These are phyloP conservation scores for Drosophila formosana DNA, from an alignment of 2,888 invertebrate species.

Conservation along the genomic window DNA sequence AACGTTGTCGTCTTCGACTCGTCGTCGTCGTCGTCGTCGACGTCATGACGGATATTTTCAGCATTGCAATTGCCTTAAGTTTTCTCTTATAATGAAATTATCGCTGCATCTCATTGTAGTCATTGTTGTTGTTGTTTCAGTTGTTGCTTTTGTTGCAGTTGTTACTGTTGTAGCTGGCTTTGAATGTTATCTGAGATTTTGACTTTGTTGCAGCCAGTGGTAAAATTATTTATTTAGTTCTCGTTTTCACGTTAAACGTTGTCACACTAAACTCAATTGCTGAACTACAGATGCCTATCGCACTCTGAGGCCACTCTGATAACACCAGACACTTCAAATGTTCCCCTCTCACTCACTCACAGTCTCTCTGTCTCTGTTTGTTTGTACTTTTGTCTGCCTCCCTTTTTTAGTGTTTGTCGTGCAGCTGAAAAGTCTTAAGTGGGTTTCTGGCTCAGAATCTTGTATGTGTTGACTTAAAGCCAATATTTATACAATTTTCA, in stretches of 20 bases:
- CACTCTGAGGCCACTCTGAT: constrained; percentile 48
- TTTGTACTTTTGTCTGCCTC: background rate
- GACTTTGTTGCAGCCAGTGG: constrained; percentile 42
- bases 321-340: constrained; percentile 40
- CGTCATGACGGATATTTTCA: constrained; percentile 61
- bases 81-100: constrained; percentile 80
- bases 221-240: constrained; percentile 79
- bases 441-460: constrained; percentile 71
- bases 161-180: constrained; percentile 17
- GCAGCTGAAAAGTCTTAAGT: constrained; percentile 61
- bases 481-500: constrained; percentile 76
- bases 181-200: constrained; percentile 55
- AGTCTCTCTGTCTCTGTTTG: background rate
- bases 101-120: constrained; percentile 75
- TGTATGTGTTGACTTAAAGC: constrained; percentile 28
- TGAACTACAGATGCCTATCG: constrained; percentile 58
- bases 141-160: background rate
- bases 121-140: constrained; percentile 30
- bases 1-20: constrained; percentile 33
- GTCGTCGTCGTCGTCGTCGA: constrained; percentile 17
- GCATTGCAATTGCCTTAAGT: constrained; percentile 66
- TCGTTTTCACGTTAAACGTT: constrained; percentile 79
- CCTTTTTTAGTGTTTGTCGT: constrained; percentile 40
- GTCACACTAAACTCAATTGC: constrained; percentile 79
- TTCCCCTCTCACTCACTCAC: background rate